phyloP scores from a whole-genome alignment of 2,797 vertebrate genomes.

The Phoeniculus purpureus region DNA sequence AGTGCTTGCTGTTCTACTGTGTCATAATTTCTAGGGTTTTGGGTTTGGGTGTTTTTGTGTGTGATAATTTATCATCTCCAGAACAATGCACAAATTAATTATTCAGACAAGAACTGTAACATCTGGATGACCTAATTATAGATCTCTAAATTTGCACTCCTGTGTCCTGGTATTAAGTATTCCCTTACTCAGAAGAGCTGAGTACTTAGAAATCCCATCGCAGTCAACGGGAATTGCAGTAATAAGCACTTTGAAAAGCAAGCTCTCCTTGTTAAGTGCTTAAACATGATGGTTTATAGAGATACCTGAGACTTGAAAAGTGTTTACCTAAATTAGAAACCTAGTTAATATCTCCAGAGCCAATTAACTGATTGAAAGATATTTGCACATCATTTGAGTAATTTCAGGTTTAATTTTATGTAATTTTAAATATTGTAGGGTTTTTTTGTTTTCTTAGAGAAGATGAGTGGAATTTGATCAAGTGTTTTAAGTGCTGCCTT shows the following conservation, averaged over 20 bases:
- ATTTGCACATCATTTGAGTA: background rate
- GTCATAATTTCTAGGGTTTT: background rate
- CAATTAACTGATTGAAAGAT: background rate
- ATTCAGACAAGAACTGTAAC: background rate
- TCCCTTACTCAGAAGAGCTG: slow-evolving; percentile 31
- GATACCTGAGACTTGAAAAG: background rate
- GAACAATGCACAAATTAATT: background rate
- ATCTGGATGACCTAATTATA: slow-evolving; percentile 21
- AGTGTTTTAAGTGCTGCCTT: background rate
- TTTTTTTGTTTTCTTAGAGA: background rate
- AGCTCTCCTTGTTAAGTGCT: slow-evolving; percentile 17
- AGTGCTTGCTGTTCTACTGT: slow-evolving; percentile 1
- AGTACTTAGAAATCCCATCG: slow-evolving; percentile 55
- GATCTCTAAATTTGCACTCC: slow-evolving; percentile 15
- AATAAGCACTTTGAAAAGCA: slow-evolving; percentile 48
- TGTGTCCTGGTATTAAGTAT: slow-evolving; percentile 33
- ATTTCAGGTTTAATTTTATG: background rate
- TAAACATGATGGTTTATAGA: background rate
- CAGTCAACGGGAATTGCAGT: slow-evolving; percentile 14
- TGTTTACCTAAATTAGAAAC: slow-evolving; percentile 31
- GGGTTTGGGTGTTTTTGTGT: background rate
- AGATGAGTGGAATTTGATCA: background rate
- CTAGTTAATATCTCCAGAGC: slow-evolving; percentile 13
- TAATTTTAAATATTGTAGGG: background rate
- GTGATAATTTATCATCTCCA: background rate